These are phyloP conservation scores for Aquatica leii DNA, from an alignment of 2,888 invertebrate species.

Conservation along the genomic window DNA sequence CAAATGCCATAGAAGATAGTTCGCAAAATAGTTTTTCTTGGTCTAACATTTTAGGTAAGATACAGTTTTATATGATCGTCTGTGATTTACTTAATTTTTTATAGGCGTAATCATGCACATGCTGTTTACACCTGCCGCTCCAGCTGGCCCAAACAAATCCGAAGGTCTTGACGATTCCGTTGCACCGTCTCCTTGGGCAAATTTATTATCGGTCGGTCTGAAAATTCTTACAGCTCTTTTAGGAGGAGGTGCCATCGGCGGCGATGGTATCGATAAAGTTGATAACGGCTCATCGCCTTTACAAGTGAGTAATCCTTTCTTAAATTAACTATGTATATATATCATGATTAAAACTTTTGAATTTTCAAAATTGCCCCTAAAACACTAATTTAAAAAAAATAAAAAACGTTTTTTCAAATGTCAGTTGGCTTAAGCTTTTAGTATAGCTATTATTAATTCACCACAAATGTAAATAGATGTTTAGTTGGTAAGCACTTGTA, in stretches of 20 bases:
- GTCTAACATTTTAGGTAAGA: conserved; percentile 83
- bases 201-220: conserved; percentile 84
- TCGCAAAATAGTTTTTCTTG: conserved; percentile 77
- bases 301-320: conserved; percentile 71
- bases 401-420: conserved; percentile 7
- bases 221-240: conserved; percentile 86
- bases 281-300: conserved; percentile 88
- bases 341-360: conserved; percentile 9
- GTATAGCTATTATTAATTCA: conserved; percentile 31
- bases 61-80: conserved; percentile 35
- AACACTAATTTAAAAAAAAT: conserved; percentile 10
- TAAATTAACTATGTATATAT: conserved; percentile 2
- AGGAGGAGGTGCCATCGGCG: conserved; percentile 75
- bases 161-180: conserved; percentile 75
- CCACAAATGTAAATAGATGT: conserved; percentile 30
- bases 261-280: conserved; percentile 89
- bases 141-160: conserved; percentile 81
- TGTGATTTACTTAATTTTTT: too few species aligned
- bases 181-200: conserved; percentile 86
- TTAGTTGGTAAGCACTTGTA: conserved; percentile 38
- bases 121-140: conserved; percentile 76
- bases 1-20: conserved; percentile 78
- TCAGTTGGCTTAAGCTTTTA: conserved; percentile 33
- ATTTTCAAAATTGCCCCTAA: not conserved
- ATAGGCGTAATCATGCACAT: conserved; percentile 84